Evolutionary conservation across 2,113 vertebrate species (phyloP), one percentile per base, ranked within the genome.

Genomic region (Calcarius ornatus): DNA sequence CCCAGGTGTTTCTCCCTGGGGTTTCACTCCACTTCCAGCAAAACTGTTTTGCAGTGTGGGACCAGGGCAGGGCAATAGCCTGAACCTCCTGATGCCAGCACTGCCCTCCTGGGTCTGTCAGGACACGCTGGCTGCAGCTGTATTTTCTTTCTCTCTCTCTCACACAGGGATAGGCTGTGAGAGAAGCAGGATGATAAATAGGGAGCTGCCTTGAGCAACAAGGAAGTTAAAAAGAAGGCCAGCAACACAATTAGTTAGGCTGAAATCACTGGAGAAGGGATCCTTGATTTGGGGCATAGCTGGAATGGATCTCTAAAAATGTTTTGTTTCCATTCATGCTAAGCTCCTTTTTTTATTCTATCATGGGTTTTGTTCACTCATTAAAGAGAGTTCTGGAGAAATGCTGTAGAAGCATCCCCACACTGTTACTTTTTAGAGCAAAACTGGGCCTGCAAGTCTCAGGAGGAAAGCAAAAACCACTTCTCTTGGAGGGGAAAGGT

Each of bases 321-420:
- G 45, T 10, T 42, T 82, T 38, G 12, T 33, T 76, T 73, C 11
- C 11, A 23, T 68, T 79, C 0, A 0, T 59, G 47, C 48, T 48
- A 38, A 72, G 13, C 13, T 88, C 15, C 8, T 7, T 28, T 70
- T 35, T 63, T 59, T 27, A 27, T 57, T 81, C 28, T 51, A 4
- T 60, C 10, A 0, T 35, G 12, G n/a, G 17, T 61, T 84, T 78
- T 88, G 54, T 28, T 84, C 53, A 38, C 15, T 88, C 51, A 43
- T 59, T 66, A 71, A 47, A 56, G 14, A 40, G 11, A 83, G 14
- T 14, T 45, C 40, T 56, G 35, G 38, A 73, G 57, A 60, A 83
- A 77, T 90, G 8, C 38, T 70, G 9, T 12, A 59, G 81, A 63
- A 66, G 35, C 16, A 70, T 5, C 33, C 15, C 20, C 8, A 45